Evolutionary conservation across 2,888 invertebrate genomes (phyloP).

Genomic region (Drosophila subsilvestris): DNA sequence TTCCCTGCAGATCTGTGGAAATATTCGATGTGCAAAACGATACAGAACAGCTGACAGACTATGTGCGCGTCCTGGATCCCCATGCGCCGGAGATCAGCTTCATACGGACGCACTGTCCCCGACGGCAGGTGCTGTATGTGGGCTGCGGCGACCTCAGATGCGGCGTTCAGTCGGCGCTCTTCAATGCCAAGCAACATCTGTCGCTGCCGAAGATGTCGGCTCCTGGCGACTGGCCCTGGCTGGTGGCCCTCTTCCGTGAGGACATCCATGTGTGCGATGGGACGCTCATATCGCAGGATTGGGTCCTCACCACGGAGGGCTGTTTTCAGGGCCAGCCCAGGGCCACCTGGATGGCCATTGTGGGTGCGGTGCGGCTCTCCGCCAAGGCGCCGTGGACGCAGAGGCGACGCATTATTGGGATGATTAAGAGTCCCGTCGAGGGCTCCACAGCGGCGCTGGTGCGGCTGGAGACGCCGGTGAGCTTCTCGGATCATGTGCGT

Average conservation of each 20-base stretch:
- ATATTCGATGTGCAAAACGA: conserved; percentile 88
- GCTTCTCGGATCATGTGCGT: conserved; percentile 92
- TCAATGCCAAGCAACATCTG: conserved; percentile 81
- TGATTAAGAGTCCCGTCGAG: conserved; percentile 95
- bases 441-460: conserved; percentile 93
- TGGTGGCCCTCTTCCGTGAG: conserved; percentile 91
- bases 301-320: conserved; percentile 94
- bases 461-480: conserved; percentile 90
- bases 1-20: conserved; percentile 86
- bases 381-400: conserved; percentile 95
- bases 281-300: conserved; percentile 89
- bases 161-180: conserved; percentile 87
- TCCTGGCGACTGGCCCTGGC: conserved; percentile 97
- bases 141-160: conserved; percentile 91
- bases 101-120: conserved; percentile 90
- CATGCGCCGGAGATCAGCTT: conserved; percentile 92
- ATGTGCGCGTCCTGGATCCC: conserved; percentile 93
- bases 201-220: conserved; percentile 89
- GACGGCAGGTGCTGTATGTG: conserved; percentile 91
- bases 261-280: conserved; percentile 95
- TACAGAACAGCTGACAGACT: conserved; percentile 86
- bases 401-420: conserved; percentile 91
- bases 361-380: conserved; percentile 90
- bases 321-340: conserved; percentile 95
- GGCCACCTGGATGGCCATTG: conserved; percentile 93